Evolutionary conservation across 2,113 vertebrate species (phyloP), one percentile per base, ranked within the genome.

Genomic region (Plestiodon gilberti): DNA sequence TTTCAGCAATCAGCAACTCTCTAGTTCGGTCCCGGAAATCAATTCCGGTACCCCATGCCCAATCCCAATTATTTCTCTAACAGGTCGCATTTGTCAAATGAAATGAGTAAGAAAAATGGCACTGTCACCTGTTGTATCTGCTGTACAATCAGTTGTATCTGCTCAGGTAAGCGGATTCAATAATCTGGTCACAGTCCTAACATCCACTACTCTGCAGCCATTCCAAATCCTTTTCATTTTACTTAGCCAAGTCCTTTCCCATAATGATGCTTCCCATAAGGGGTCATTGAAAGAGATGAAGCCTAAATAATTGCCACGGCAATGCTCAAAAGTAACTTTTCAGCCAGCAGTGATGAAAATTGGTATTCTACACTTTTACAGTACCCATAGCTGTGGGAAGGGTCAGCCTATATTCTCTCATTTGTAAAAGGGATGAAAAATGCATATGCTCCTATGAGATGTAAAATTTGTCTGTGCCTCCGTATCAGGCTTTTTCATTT

Each of bases 351-450:
- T 20, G 35, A 57, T 15, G 30, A 79, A 57, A 2, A 28, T 7
- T 4, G 28, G 1, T 4, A 1, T 1, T 13, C 0, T 0, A 85
- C 52, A 59, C 6, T 11, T 35, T 84, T 55, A 28, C 57, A 59
- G 23, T 18, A 22, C 35, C 86, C 48, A 71, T 9, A 35, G 1
- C 1, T 1, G 9, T 35, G 1, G 85, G 35, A 40, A 76, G 33
- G 48, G 18, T 15, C 18, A 79, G 33, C 76, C 55, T 61, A 40
- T 61, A 28, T 23, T 25, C 65, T 70, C 55, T 38, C 15, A 28
- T 30, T 79, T 59, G 23, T 57, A 82, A 71, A n/a, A 71, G 20
- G n/a, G 43, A 40, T 0, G 78, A n/a, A 78, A 61, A 33, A 2
- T 30, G 3, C 1, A 38, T 48, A 0, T 3, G 43, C 33, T 82